These are phyloP conservation scores for Petrolisthes cinctipes DNA, from an alignment of 2,888 invertebrate genomes.

Conservation along the genomic window DNA sequence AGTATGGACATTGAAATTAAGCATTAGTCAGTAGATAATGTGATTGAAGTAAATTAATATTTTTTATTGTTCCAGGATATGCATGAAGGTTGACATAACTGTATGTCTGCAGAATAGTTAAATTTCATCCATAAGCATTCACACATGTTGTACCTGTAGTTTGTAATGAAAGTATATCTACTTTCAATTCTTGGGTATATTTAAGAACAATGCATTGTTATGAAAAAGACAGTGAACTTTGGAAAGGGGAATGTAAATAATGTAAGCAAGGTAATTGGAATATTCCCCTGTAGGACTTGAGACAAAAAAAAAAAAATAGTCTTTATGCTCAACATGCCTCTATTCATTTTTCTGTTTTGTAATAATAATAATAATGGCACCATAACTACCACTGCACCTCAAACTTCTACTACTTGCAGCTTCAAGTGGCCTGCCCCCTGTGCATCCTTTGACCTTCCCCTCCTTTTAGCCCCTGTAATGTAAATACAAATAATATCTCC, in stretches of 20 bases:
- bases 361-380: constrained; percentile 40
- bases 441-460: constrained; percentile 43
- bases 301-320: not conserved
- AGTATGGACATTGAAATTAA: too few relatives aligned
- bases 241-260: too few relatives aligned
- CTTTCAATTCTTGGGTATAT: not conserved
- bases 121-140: too few relatives aligned
- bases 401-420: constrained; percentile 50
- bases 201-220: not conserved
- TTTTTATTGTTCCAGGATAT: too few relatives aligned
- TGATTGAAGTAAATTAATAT: too few relatives aligned
- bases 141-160: too few relatives aligned
- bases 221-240: not conserved
- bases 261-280: too few relatives aligned
- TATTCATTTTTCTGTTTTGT: not conserved
- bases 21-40: too few relatives aligned
- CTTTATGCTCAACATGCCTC: constrained; percentile 21
- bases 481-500: constrained; percentile 59
- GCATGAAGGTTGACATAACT: too few relatives aligned
- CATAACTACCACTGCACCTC: constrained; percentile 45
- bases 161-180: too few relatives aligned
- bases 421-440: constrained; percentile 52
- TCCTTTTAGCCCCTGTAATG: constrained; percentile 47
- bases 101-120: too few relatives aligned
- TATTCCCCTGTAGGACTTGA: too few relatives aligned